Conservation (phyloP, 2,113 vertebrate species). For the Vireo altiloquus region DNA sequence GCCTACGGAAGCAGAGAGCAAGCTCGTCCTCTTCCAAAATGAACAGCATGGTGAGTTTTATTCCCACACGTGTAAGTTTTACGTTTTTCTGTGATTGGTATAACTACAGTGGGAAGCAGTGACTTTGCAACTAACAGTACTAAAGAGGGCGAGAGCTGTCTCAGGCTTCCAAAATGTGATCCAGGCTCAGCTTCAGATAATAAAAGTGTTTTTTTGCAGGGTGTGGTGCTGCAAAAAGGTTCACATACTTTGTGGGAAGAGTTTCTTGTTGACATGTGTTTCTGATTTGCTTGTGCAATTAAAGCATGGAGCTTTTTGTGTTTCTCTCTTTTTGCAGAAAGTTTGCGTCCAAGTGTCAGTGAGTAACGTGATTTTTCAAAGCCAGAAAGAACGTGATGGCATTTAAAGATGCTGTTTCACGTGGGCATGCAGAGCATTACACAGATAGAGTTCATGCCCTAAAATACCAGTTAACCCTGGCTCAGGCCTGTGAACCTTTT, state of each 20-base stretch:
- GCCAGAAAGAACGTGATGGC: not conserved
- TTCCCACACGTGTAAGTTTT: rapidly evolving
- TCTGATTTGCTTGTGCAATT: not conserved
- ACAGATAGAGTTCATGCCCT: not conserved
- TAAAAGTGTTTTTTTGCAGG: not conserved
- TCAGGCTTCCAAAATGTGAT: not conserved
- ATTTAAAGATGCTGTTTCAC: not conserved
- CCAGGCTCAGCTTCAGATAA: not conserved
- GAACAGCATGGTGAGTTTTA: slow-evolving; percentile 90
- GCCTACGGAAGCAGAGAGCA: slow-evolving; percentile 84
- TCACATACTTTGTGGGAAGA: not conserved
- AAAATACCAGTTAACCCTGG: not conserved
- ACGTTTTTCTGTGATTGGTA: not conserved
- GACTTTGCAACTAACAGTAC: not conserved
- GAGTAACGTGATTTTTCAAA: not conserved
- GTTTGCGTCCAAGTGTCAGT: not conserved
- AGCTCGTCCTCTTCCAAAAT: slow-evolving; percentile 94
- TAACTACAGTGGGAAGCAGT: not conserved
- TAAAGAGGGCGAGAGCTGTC: not conserved
- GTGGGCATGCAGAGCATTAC: rapidly evolving
- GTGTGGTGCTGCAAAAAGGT: not conserved
- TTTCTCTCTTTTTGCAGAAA: not conserved
- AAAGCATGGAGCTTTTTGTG: rapidly evolving
- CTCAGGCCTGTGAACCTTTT: not conserved
- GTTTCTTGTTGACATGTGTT: not conserved